A percentile compares a stretch with the other conserved stretches of the same genome.
phyloP scores from a whole-genome alignment of 2,113 vertebrate genomes.

The Gavialis gangeticus region DNA sequence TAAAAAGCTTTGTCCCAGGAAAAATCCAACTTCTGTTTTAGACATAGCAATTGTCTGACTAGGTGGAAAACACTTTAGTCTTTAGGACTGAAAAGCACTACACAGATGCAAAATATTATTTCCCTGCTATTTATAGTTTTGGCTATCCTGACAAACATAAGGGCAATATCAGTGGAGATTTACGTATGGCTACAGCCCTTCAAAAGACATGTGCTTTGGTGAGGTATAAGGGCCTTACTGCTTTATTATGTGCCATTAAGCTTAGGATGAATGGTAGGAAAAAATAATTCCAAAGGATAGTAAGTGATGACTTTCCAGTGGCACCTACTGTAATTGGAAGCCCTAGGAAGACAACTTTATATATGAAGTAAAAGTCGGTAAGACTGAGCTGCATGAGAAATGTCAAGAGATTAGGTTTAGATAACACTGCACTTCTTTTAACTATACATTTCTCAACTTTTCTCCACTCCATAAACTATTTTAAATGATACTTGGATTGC shows the following conservation, averaged over 20 bases:
- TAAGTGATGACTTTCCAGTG: not conserved
- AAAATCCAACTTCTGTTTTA: too few relatives aligned
- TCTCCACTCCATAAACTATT: constrained; percentile 17
- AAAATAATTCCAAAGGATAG: not conserved
- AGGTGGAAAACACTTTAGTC: not conserved
- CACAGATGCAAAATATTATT: not conserved
- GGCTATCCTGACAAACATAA: constrained; percentile 5
- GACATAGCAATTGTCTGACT: not conserved
- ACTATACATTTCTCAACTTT: not conserved
- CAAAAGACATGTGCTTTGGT: constrained; percentile 1
- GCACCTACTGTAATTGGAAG: not conserved
- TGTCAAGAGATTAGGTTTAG: not conserved
- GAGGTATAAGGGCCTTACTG: not conserved
- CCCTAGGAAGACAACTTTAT: not conserved
- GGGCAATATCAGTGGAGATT: not conserved
- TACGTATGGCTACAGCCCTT: not conserved
- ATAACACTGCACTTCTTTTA: not conserved
- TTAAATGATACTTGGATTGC: constrained; percentile 25
- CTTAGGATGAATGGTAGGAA: not conserved
- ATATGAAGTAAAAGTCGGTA: not conserved
- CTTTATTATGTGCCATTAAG: not conserved
- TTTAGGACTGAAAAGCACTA: rapidly evolving
- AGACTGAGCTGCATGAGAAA: not conserved
- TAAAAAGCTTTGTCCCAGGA: too few relatives aligned
- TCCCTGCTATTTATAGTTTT: constrained; percentile 22